phyloP scores from a whole-genome alignment of 2,888 invertebrate species.

The Oegoconia quadripuncta region DNA sequence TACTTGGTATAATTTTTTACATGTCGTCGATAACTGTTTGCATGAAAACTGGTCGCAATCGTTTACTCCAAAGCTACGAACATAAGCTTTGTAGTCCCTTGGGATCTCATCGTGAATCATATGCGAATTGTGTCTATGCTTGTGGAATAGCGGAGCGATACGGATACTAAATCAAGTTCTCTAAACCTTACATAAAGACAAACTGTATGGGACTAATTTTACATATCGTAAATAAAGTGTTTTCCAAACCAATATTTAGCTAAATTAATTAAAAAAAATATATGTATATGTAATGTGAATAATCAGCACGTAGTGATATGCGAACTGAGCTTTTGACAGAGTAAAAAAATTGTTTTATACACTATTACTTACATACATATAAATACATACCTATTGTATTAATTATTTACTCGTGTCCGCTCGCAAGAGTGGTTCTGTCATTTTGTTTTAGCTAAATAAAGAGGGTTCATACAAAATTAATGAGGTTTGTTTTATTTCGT shows the following conservation, averaged over 20 bases:
- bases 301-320: slow-evolving; percentile 77
- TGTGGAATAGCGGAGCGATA: too few species aligned
- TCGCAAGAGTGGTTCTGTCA: slow-evolving; percentile 43
- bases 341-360: slow-evolving; percentile 70
- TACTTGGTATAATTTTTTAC: too few species aligned
- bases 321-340: slow-evolving; percentile 72
- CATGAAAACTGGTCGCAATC: too few species aligned
- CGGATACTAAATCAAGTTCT: too few species aligned
- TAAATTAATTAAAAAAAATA: slow-evolving; percentile 27
- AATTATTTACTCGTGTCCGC: slow-evolving; percentile 45
- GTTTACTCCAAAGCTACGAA: too few species aligned
- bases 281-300: slow-evolving; percentile 53
- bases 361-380: slow-evolving; percentile 43
- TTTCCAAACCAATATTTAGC: slow-evolving; percentile 61
- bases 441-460: slow-evolving; percentile 76
- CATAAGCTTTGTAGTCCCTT: too few species aligned
- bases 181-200: too few species aligned
- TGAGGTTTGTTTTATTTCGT: not conserved
- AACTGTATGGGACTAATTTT: too few species aligned
- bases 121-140: too few species aligned
- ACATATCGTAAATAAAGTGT: not conserved
- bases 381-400: slow-evolving; percentile 42
- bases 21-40: too few species aligned
- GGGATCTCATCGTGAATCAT: too few species aligned
- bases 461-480: slow-evolving; percentile 54